phyloP scores from a whole-genome alignment of 1,140 invertebrate genomes.

The Drosophila mauritiana region DNA sequence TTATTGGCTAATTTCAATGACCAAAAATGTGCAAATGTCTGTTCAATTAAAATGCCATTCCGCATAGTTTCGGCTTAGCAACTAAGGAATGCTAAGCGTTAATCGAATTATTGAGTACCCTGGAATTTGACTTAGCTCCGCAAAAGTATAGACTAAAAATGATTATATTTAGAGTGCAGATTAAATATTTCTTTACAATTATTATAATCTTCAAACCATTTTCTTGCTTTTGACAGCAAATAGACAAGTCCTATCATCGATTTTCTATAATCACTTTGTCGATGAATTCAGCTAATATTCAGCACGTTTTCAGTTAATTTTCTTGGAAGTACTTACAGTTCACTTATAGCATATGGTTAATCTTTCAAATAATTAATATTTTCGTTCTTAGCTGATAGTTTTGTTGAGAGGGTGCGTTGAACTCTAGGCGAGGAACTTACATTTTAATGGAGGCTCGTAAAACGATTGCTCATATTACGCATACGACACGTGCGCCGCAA shows the following conservation, averaged over 20 bases:
- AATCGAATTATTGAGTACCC: not conserved
- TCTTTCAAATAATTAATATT: too few species aligned
- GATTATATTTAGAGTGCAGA: too few species aligned
- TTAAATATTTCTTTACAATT: too few species aligned
- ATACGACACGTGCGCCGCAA: slow-evolving; percentile 54
- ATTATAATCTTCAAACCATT: too few species aligned
- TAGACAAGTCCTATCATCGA: too few species aligned
- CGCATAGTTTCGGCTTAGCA: slow-evolving; percentile 6
- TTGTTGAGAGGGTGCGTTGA: slow-evolving; percentile 34
- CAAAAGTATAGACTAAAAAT: too few species aligned
- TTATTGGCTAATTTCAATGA: slow-evolving; percentile 30
- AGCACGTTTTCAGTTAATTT: not conserved
- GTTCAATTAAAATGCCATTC: slow-evolving; percentile 51
- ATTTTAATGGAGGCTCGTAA: slow-evolving; percentile 59
- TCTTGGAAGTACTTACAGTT: not conserved
- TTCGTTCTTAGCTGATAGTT: not conserved
- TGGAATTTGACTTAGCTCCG: not conserved
- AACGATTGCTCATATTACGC: slow-evolving; percentile 19
- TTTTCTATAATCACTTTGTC: too few species aligned
- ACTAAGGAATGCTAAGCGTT: not conserved
- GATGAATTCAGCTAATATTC: not conserved
- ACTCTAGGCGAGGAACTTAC: slow-evolving; percentile 42
- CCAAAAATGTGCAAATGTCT: slow-evolving; percentile 49
- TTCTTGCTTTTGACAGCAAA: too few species aligned
- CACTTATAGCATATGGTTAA: not conserved